Evolutionary conservation across 2,797 vertebrate species (phyloP).

Genomic region (Coregonus ussuriensis): DNA sequence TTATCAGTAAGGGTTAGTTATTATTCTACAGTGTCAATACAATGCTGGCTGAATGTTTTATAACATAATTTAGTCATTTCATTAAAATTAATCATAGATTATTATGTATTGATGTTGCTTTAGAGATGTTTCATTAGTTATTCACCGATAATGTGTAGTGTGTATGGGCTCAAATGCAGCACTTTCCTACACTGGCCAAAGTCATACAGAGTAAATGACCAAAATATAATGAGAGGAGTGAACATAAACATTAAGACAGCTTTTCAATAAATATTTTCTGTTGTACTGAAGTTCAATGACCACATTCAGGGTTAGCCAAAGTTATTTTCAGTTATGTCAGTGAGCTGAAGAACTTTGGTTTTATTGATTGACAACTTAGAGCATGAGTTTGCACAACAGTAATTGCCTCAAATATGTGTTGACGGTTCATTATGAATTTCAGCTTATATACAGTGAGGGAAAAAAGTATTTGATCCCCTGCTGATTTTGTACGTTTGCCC

Average conservation of each 20-base stretch:
- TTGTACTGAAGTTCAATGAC: background rate
- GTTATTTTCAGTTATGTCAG: background rate
- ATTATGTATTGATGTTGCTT: background rate
- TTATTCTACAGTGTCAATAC: background rate
- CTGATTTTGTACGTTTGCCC: too few species aligned
- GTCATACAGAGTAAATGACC: background rate
- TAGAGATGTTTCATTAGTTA: background rate
- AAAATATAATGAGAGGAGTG: background rate
- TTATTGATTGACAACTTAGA: background rate
- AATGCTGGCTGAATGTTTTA: background rate
- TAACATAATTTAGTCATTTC: background rate
- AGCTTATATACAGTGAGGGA: background rate
- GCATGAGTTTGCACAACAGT: background rate
- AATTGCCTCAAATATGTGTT: slow-evolving; percentile 8
- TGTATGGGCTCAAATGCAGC: background rate
- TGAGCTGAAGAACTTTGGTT: background rate
- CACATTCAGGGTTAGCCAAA: background rate
- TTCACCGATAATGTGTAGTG: background rate
- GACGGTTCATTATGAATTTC: background rate
- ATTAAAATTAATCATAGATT: too few species aligned
- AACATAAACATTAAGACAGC: background rate
- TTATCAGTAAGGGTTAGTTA: background rate
- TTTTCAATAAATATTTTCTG: background rate
- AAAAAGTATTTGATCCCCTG: too few species aligned
- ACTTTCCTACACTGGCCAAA: background rate